Conservation (phyloP, 2,797 vertebrate genomes). For the Crocidura indochinensis region DNA sequence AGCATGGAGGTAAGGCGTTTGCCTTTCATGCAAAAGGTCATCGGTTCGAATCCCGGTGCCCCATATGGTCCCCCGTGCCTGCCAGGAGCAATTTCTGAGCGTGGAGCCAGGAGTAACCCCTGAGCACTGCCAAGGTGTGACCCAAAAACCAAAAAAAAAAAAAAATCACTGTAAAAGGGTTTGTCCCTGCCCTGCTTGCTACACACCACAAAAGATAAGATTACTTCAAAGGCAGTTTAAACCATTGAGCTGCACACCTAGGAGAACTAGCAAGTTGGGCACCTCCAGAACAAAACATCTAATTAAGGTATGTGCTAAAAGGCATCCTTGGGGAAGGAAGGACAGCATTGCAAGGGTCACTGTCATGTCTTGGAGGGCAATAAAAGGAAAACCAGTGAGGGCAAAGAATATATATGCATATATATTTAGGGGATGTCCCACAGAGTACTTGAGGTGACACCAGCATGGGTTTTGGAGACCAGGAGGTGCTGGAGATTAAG, state of each 20-base stretch:
- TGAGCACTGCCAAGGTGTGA: no score
- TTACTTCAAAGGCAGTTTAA: neutral
- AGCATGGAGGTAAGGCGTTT: no score
- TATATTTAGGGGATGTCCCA: neutral
- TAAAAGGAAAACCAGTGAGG: neutral
- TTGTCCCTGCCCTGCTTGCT: neutral
- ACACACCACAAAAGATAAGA: neutral
- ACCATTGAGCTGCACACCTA: neutral
- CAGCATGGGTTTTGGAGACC: neutral
- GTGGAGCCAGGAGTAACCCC: no score
- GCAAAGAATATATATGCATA: neutral
- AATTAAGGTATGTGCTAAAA: conserved; percentile 23
- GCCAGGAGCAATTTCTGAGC: no score
- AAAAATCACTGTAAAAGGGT: neutral
- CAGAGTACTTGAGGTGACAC: neutral
- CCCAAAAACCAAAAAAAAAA: no score
- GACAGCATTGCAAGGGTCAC: neutral
- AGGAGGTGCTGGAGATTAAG: no score
- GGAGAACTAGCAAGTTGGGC: neutral
- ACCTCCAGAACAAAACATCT: neutral
- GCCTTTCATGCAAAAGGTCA: no score
- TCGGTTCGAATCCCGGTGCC: no score
- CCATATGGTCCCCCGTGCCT: no score
- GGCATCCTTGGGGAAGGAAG: neutral
- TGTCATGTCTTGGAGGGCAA: neutral